These are phyloP conservation scores for Drosophila funebris DNA, from an alignment of 1,140 invertebrate genomes.

Conservation along the genomic window DNA sequence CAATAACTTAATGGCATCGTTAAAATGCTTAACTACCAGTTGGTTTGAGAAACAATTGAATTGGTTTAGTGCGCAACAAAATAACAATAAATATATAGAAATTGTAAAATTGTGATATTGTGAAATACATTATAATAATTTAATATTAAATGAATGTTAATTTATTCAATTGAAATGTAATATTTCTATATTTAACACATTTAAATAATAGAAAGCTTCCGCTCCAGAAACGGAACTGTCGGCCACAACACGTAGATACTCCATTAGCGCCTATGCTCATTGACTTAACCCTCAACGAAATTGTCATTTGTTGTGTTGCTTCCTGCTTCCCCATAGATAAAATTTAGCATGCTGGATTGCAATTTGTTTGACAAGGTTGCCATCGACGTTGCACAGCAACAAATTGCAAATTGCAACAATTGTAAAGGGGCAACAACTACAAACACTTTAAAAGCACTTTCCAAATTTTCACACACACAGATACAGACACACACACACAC, in stretches of 20 bases:
- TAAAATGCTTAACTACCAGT: constrained; percentile 4
- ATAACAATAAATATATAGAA: not conserved
- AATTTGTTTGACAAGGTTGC: constrained; percentile 54
- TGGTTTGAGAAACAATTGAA: not conserved
- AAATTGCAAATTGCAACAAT: constrained; percentile 29
- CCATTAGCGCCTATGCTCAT: constrained; percentile 30
- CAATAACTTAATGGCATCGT: not conserved
- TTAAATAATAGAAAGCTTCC: constrained; percentile 1
- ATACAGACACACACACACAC: not conserved
- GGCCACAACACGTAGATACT: constrained; percentile 4
- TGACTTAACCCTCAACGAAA: constrained; percentile 66
- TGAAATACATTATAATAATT: not conserved
- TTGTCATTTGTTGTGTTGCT: constrained; percentile 13
- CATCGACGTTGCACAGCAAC: constrained; percentile 2
- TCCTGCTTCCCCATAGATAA: constrained; percentile 76
- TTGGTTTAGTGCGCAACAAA: not conserved
- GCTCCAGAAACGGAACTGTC: constrained; percentile 26
- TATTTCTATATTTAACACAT: constrained; percentile 9
- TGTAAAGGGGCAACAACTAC: constrained; percentile 8
- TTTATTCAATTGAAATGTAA: not conserved
- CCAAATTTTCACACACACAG: constrained; percentile 5
- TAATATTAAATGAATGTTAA: not conserved
- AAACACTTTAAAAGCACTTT: constrained; percentile 5
- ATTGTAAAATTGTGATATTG: too few species aligned
- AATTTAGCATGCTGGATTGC: constrained; percentile 47